Evolutionary conservation across 2,797 vertebrate genomes (phyloP).

Genomic region (Myotis planiceps): DNA sequence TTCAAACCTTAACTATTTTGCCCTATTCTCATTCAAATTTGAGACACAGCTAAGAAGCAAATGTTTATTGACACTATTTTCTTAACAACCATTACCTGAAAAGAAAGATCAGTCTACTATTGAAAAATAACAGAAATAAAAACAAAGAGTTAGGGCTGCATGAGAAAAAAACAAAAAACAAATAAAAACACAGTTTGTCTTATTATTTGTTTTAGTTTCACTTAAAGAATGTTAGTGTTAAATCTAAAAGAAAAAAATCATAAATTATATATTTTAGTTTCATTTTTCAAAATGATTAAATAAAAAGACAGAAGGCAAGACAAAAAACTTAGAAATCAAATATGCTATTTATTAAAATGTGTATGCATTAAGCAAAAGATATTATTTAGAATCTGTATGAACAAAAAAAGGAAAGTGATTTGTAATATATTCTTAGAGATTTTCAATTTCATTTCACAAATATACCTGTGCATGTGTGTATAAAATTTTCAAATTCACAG

Average conservation of each 20-base stretch:
- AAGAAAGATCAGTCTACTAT: neutral
- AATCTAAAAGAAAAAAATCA: conserved; percentile 31
- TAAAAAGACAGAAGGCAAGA: neutral
- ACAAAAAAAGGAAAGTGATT: neutral
- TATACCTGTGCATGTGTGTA: neutral
- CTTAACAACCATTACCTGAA: neutral
- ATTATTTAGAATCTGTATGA: neutral
- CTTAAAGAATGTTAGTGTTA: neutral
- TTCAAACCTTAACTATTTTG: neutral
- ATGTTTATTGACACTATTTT: neutral
- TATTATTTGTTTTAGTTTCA: neutral
- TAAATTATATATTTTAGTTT: neutral
- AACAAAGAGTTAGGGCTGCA: neutral
- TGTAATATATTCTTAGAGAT: neutral
- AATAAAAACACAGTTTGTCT: neutral
- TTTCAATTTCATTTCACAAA: conserved; percentile 45
- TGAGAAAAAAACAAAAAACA: neutral
- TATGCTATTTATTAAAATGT: neutral
- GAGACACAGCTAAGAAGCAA: neutral
- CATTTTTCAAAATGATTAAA: conserved; percentile 7
- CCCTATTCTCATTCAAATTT: neutral
- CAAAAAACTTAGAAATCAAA: neutral
- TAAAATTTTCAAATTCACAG: conserved; percentile 5
- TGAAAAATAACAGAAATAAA: conserved; percentile 21
- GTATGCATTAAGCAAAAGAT: neutral